Conservation (phyloP, 2,797 vertebrate species). For the Lerista edwardsae region DNA sequence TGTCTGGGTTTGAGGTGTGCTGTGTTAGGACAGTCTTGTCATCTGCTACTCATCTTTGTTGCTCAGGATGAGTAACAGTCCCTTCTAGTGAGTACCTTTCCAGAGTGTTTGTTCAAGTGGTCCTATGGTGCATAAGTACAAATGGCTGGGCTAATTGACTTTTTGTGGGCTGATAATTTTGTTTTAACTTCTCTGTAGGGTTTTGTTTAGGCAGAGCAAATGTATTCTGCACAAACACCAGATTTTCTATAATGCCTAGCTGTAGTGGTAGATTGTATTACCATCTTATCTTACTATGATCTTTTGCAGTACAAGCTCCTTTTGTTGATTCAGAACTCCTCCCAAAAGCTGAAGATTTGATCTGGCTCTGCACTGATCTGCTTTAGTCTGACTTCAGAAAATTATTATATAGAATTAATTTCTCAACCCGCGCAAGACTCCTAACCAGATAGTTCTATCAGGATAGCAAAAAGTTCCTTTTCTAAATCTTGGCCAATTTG, state of each 20-base stretch:
- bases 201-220: conserved; percentile 13
- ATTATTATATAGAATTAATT: conserved; percentile 25
- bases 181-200: conserved; percentile 20
- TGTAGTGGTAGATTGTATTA: conserved; percentile 41
- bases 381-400: conserved; percentile 41
- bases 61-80: neutral
- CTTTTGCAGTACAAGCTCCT: conserved; percentile 20
- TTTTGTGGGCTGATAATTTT: conserved; percentile 3
- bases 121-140: neutral
- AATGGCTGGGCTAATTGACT: conserved; percentile 8
- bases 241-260: conserved; percentile 42
- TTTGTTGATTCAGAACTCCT: conserved; percentile 44
- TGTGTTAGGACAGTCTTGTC: neutral
- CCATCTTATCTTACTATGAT: neutral
- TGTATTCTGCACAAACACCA: conserved; percentile 25
- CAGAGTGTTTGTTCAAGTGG: neutral
- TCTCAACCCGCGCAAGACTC: neutral
- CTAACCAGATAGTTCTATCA: conserved; percentile 19
- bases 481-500: conserved; percentile 24
- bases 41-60: neutral
- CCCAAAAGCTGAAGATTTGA: conserved; percentile 54
- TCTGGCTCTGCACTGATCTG: conserved; percentile 47
- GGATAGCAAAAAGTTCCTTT: conserved; percentile 30
- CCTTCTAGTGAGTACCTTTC: neutral
- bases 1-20: neutral